Evolutionary conservation across 2,113 vertebrate species (phyloP).

Genomic region (Rhabdornis inornatus): DNA sequence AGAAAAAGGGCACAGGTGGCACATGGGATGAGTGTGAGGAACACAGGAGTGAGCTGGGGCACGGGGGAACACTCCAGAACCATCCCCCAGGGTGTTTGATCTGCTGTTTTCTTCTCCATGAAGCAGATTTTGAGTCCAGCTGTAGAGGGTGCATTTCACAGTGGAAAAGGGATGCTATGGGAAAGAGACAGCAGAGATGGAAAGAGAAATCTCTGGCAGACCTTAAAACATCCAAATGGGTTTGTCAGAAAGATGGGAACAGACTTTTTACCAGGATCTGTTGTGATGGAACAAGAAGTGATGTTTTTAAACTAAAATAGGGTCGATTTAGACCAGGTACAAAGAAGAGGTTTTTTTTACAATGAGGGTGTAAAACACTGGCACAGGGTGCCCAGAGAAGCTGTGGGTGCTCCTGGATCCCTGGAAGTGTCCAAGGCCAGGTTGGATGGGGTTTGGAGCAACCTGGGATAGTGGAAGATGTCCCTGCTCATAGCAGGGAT

Average conservation of each 20-base stretch:
- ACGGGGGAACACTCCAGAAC: not conserved
- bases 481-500: not conserved
- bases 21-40: not conserved
- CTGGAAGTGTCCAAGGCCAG: not conserved
- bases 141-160: not conserved
- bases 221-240: not conserved
- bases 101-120: not conserved
- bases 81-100: not conserved
- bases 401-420: not conserved
- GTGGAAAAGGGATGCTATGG: accelerated
- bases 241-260: not conserved
- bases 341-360: not conserved
- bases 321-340: not conserved
- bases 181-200: not conserved
- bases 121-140: not conserved
- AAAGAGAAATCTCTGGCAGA: not conserved
- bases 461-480: accelerated
- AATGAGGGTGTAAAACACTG: not conserved
- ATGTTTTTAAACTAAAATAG: not conserved
- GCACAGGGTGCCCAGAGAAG: not conserved
- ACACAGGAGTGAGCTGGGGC: not conserved
- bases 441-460: accelerated
- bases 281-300: not conserved
- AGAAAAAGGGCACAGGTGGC: not conserved
- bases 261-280: not conserved